Base-by-base conservation (phyloP, 2,797 vertebrate species). In the Vireo griseus region DNA sequence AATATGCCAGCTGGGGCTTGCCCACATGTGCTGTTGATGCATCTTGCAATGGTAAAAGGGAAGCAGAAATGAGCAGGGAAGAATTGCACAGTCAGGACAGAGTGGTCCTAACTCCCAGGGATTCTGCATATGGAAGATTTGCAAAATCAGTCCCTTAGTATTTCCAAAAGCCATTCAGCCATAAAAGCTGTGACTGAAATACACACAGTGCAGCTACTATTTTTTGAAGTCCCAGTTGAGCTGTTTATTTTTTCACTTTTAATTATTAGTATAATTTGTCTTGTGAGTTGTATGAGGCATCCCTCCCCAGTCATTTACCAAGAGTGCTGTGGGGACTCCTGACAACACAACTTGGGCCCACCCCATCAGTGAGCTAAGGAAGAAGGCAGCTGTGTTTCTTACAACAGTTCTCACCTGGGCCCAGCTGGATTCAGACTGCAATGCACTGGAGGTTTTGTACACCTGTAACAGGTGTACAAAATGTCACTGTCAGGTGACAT, bases 261-360 rank as follows among this genome's bases (percentile, higher is more conserved):
- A 86, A 55, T 94, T 95, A 95, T 96, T 79, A 76, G 78, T 92
- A 73, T 73, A 42, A 81, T 94, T 88, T 91, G 24, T 91, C 91
- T 86, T 86, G 35, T 29, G 51, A 84, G 44, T 84, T 92, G 37
- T 55, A 29, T 84, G 85, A 78, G 25, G 5, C 0, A 0, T 76
- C 40, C 29, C 55, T 96, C 48, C 82, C 82, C 82, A 94, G 82
- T 59, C 82, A 57, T 78, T 88, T 90, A 48, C 82, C 37, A 19
- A 0, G 5, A 91, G 51, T 50, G 66, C 91, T 90, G 47, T 2
- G 2, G 52, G 69, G n/a, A 44, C 40, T 93, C 40, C 85, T 69
- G 78, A 63, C 66, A 82, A 33, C 39, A 62, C 58, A 84, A 11
- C 1, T 19, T 77, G 62, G n/a, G 22, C 45, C 85, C n/a, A 39